Conservation (phyloP, 92 coral and sea anemone genomes). For the Muricea muricata region DNA sequence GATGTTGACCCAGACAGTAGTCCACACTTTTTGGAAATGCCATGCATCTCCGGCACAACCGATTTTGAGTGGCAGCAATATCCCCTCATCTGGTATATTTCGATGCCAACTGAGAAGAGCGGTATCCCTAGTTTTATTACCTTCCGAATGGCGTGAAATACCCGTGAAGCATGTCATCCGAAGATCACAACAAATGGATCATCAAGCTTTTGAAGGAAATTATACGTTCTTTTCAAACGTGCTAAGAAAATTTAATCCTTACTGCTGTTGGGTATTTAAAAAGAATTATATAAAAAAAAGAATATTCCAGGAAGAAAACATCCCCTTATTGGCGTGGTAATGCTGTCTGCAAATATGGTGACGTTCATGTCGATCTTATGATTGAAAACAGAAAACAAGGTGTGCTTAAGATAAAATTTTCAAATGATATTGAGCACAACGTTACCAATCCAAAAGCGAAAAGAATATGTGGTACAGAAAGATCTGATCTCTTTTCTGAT, state of each 20-base stretch:
- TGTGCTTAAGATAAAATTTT: neutral
- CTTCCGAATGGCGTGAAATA: slow-evolving; percentile 32
- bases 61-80: neutral
- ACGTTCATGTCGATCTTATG: neutral
- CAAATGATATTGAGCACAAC: slow-evolving; percentile 20
- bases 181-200: neutral
- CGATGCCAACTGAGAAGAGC: neutral
- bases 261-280: slow-evolving; percentile 39
- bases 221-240: slow-evolving; percentile 19
- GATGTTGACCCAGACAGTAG: neutral
- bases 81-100: neutral
- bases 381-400: neutral
- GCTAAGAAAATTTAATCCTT: slow-evolving; percentile 12
- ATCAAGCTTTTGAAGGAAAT: slow-evolving; percentile 16
- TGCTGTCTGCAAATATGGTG: slow-evolving; percentile 31
- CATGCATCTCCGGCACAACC: neutral
- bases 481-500: neutral
- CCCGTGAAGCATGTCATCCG: neutral
- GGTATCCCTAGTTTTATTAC: neutral
- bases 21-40: neutral
- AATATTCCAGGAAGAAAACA: neutral
- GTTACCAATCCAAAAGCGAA: slow-evolving; percentile 32
- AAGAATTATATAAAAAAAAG: slow-evolving; percentile 21
- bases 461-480: neutral
- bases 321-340: slow-evolving; percentile 33